These are phyloP conservation scores for Terebella lapidaria DNA, from an alignment of 2,888 invertebrate genomes.

Conservation along the genomic window DNA sequence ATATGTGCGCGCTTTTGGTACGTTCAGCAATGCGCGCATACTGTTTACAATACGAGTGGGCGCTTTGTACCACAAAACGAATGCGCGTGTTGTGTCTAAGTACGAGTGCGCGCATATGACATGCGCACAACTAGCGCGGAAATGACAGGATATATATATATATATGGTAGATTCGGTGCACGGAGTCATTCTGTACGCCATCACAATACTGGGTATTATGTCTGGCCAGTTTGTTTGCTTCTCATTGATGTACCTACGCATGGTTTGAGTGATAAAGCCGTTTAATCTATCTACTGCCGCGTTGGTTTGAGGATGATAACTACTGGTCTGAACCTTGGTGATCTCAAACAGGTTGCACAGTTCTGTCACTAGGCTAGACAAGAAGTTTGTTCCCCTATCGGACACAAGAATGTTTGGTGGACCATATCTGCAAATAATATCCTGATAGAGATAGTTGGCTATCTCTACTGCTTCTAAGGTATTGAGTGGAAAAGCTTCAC, in stretches of 20 bases:
- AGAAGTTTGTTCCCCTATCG: conserved; percentile 3
- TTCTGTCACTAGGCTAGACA: background rate
- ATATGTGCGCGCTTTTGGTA: too few species aligned
- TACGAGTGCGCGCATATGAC: too few species aligned
- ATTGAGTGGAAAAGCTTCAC: conserved; percentile 22
- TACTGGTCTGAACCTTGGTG: background rate
- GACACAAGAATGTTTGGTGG: background rate
- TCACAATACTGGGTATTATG: conserved; percentile 1
- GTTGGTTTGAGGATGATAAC: conserved; percentile 3
- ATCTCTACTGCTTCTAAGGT: background rate
- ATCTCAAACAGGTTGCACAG: background rate
- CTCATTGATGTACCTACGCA: background rate
- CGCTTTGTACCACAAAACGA: too few species aligned
- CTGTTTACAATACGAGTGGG: too few species aligned
- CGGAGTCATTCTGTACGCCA: conserved; percentile 1
- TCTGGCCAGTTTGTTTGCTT: conserved; percentile 6
- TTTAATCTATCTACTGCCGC: background rate
- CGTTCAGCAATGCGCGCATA: too few species aligned
- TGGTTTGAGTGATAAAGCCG: background rate
- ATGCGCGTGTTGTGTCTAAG: too few species aligned
- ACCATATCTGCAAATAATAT: conserved; percentile 6
- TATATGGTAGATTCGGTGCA: too few species aligned
- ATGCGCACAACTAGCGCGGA: too few species aligned
- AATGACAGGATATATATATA: too few species aligned
- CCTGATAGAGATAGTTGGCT: background rate